Conservation (phyloP, 2,113 vertebrate species). For the Mus pahari region DNA sequence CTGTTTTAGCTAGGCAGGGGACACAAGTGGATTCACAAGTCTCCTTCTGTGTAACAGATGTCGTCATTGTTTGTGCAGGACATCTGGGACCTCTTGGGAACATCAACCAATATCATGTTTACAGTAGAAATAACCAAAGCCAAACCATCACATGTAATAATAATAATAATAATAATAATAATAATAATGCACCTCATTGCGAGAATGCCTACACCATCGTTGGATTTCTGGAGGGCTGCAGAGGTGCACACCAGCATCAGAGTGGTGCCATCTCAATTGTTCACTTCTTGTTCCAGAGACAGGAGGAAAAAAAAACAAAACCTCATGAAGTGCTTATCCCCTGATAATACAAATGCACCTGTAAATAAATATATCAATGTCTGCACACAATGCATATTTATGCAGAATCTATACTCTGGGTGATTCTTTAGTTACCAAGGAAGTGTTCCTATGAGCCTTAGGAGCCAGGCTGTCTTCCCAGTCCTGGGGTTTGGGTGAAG, state of each 20-base stretch:
- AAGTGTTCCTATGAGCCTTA: background rate
- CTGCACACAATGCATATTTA: background rate
- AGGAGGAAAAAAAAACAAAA: background rate
- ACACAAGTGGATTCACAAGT: rapidly evolving
- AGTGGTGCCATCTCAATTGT: background rate
- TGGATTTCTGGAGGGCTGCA: background rate
- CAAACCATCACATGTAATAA: background rate
- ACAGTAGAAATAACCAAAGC: constrained; percentile 10
- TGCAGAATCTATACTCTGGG: constrained; percentile 4
- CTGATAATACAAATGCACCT: constrained; percentile 22
- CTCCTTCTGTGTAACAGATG: background rate
- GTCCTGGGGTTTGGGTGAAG: constrained; percentile 41
- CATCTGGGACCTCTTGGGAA: too few species aligned
- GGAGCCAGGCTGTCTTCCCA: background rate
- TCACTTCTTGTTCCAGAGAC: constrained; percentile 55
- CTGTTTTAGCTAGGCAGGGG: rapidly evolving
- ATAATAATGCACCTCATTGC: too few species aligned
- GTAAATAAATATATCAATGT: constrained; percentile 59
- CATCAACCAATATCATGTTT: background rate
- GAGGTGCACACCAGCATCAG: background rate
- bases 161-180: background rate
- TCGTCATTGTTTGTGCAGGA: rapidly evolving
- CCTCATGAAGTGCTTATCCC: constrained; percentile 50
- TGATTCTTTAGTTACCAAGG: background rate
- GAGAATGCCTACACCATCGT: background rate